phyloP scores from a whole-genome alignment of 1,140 invertebrate genomes.

The Trachelipus rathkii region DNA sequence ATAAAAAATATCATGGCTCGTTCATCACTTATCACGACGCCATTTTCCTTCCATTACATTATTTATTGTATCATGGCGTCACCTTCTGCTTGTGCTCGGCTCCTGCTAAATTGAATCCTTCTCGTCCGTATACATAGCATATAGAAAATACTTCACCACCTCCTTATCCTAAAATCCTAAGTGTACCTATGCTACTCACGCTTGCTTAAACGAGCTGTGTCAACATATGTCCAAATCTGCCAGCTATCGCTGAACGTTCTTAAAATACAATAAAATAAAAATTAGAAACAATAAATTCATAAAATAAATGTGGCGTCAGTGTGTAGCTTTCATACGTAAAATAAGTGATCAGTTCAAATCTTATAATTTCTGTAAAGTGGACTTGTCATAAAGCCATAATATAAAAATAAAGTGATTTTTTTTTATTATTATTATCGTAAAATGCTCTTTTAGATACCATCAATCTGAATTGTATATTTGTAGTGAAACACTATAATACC shows the following conservation, averaged over 20 bases:
- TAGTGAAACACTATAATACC: conserved; percentile 10
- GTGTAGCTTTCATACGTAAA: conserved; percentile 9
- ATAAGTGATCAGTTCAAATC: conserved; percentile 10
- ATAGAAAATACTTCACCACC: neutral
- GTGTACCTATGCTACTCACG: conserved; percentile 4
- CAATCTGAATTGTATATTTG: neutral
- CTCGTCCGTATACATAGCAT: conserved; percentile 1
- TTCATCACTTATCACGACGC: conserved; percentile 14
- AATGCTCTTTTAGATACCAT: neutral
- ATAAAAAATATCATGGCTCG: conserved; percentile 6
- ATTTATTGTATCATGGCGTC: neutral
- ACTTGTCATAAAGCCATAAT: neutral
- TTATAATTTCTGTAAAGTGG: conserved; percentile 1
- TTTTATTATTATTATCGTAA: too few relatives aligned
- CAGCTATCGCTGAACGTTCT: conserved; percentile 5
- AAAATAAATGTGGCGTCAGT: neutral
- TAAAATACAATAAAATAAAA: neutral
- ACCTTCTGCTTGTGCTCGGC: conserved; percentile 7
- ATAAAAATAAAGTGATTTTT: too few relatives aligned
- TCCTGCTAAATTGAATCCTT: neutral
- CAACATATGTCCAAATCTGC: conserved; percentile 9
- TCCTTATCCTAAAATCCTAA: conserved; percentile 10
- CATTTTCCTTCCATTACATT: neutral
- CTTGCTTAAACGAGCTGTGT: conserved; percentile 6
- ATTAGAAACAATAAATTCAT: neutral